Base-by-base conservation (phyloP, 2,888 invertebrate genomes). In the Cheilosia vulpina region DNA sequence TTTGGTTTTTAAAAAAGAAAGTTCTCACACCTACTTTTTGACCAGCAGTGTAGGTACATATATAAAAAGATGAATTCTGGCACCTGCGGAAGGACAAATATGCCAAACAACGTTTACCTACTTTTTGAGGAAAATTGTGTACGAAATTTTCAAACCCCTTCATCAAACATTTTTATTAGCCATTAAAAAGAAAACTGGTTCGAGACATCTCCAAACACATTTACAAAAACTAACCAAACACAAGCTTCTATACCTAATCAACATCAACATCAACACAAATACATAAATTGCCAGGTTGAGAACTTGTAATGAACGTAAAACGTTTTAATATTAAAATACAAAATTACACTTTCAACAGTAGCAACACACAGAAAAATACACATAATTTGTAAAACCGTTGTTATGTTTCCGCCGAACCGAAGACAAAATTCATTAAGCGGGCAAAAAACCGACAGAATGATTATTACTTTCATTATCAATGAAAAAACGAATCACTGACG, bases 381-480 rank as follows among this genome's bases (percentile, higher is more conserved):
- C 11, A 66, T 43, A 55, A 43, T 57, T 47, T 66, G 38, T 21
- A 50, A 65, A n/a, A 52, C 34, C 31, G 15, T 38, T 52, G 60
- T 68, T 45, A 50, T 60, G 43, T 11, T 58, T 60, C 15, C 60
- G 47, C 19, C 9, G 34, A 71, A 76, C 45, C 60, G 68, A 38
- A 52, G 52, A 65, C 41, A 50, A 53, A 50, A 66, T 75, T 65
- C 57, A 66, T 75, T 75, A 76, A 52, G 52, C 57, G 55, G 34
- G 66, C 45, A 47, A 38, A 43, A 80, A 68, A 65, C 53, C 45
- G 24, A 72, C 31, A 62, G 31, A 68, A 47, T 47, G 62, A 77
- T 77, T 77, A 77, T 77, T 68, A 62, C 60, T 78, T 78, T 63
- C 73, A 79, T 58, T 80, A 69, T 63, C 71, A 71, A 78, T 78